These are phyloP conservation scores for Orchestes rusci DNA, from an alignment of 2,888 invertebrate species.

Conservation along the genomic window DNA sequence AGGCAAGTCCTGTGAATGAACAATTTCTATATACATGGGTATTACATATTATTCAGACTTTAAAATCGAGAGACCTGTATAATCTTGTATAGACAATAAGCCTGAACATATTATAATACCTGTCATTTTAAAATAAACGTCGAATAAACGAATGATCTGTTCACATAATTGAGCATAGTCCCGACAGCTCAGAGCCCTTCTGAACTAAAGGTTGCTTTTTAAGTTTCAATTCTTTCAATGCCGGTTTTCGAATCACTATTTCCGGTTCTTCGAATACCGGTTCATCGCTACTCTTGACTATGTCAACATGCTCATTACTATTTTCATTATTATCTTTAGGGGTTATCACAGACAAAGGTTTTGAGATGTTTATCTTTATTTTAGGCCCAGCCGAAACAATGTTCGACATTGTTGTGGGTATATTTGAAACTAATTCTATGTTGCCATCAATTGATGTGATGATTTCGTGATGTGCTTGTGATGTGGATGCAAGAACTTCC, in stretches of 20 bases:
- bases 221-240: constrained; percentile 57
- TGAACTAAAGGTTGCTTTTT: constrained; percentile 63
- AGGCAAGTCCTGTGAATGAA: too few relatives aligned
- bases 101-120: too few relatives aligned
- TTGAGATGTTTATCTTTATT: constrained; percentile 79
- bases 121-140: too few relatives aligned
- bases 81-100: too few relatives aligned
- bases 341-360: constrained; percentile 50
- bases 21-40: too few relatives aligned
- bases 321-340: constrained; percentile 31
- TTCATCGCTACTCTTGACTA: constrained; percentile 43
- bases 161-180: constrained; percentile 82
- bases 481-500: too few relatives aligned
- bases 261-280: constrained; percentile 50
- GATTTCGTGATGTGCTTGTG: constrained; percentile 51
- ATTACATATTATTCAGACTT: too few relatives aligned
- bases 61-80: too few relatives aligned
- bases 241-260: constrained; percentile 57
- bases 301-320: constrained; percentile 24
- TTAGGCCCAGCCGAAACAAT: constrained; percentile 48
- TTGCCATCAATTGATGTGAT: constrained; percentile 72
- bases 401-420: constrained; percentile 32
- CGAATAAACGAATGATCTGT: too few relatives aligned
- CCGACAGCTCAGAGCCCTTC: constrained; percentile 75
- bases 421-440: constrained; percentile 47